Evolutionary conservation across 2,888 invertebrate species (phyloP).

Genomic region (Meghimatium bilineatum): DNA sequence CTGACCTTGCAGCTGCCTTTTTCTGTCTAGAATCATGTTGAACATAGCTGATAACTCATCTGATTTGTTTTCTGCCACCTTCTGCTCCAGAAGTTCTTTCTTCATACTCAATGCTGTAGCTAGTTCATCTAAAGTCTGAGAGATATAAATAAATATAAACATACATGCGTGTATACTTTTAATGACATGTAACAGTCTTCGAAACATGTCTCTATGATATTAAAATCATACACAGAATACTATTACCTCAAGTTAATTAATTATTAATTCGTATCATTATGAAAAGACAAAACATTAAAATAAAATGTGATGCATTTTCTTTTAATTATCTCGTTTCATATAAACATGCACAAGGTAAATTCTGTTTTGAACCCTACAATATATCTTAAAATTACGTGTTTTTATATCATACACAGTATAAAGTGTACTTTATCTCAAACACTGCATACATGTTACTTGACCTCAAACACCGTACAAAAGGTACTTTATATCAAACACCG

Average conservation of each 20-base stretch:
- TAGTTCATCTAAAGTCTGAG: slow-evolving; percentile 72
- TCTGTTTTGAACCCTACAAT: no score
- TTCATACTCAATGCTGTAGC: slow-evolving; percentile 69
- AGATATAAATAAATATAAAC: slow-evolving; percentile 12
- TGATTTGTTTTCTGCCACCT: slow-evolving; percentile 74
- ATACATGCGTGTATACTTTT: no score
- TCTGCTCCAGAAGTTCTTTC: slow-evolving; percentile 69
- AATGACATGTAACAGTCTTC: not conserved
- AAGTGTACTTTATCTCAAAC: no score
- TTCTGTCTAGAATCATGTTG: slow-evolving; percentile 75
- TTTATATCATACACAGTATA: no score
- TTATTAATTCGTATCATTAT: not conserved
- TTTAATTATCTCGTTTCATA: no score
- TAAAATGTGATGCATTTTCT: not conserved
- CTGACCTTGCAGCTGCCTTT: slow-evolving; percentile 70
- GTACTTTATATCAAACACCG: no score
- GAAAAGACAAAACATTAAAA: not conserved
- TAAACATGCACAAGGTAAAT: no score
- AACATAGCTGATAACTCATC: slow-evolving; percentile 77
- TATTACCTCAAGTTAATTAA: no score
- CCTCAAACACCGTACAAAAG: no score
- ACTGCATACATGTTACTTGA: no score
- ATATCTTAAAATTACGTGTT: no score
- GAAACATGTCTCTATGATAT: not conserved
- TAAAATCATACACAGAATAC: no score